Conservation (phyloP, 2,888 invertebrate species). For the Trypoxylon attenuatum region DNA sequence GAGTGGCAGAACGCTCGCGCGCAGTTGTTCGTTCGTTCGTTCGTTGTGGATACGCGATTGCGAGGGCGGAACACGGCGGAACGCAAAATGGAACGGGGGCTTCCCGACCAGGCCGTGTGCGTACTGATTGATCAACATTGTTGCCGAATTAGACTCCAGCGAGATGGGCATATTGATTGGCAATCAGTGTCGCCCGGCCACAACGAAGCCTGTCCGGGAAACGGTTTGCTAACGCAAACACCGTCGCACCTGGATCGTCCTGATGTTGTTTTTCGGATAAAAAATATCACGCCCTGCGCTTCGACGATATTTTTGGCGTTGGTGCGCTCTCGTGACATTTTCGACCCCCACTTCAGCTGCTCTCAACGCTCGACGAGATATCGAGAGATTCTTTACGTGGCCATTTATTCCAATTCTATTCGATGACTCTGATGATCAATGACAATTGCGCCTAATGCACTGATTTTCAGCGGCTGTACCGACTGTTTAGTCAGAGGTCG, state of each 20-base stretch:
- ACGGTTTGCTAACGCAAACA: slow-evolving; percentile 64
- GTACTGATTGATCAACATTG: slow-evolving; percentile 73
- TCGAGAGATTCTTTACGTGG: not conserved
- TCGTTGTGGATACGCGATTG: slow-evolving; percentile 59
- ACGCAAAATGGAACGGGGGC: slow-evolving; percentile 54
- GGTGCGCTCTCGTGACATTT: too few species aligned
- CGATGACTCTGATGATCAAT: not conserved
- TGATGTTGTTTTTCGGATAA: slow-evolving; percentile 50
- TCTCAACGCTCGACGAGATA: not conserved
- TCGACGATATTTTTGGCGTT: too few species aligned
- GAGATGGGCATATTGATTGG: slow-evolving; percentile 74
- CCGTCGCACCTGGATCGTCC: slow-evolving; percentile 55
- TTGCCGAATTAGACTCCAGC: slow-evolving; percentile 72
- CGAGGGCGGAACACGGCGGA: slow-evolving; percentile 53
- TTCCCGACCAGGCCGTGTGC: slow-evolving; percentile 60
- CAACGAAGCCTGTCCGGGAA: slow-evolving; percentile 67
- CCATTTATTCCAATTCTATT: not conserved
- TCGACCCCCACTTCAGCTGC: slow-evolving; percentile 38
- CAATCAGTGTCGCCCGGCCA: slow-evolving; percentile 71
- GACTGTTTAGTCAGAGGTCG: too few species aligned
- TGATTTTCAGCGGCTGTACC: too few species aligned
- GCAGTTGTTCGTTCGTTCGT: slow-evolving; percentile 52
- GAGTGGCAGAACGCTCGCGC: slow-evolving; percentile 12
- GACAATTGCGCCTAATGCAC: too few species aligned
- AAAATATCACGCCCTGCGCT: slow-evolving; percentile 46